Conservation (phyloP, 1,140 invertebrate species). For the Anadara kagoshimensis region DNA sequence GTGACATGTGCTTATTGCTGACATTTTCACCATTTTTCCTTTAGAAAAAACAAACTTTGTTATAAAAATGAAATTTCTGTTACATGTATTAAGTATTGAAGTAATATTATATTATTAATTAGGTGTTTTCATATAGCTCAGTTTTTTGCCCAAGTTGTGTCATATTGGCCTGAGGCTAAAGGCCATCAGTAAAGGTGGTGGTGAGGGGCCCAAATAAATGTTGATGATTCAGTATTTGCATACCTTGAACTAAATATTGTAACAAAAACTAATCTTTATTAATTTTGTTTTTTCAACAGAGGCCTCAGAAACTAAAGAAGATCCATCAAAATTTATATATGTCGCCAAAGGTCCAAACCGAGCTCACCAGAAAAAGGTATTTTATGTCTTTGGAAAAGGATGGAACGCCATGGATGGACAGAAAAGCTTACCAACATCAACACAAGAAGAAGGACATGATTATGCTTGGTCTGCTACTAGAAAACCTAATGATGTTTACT, state of each 20-base stretch:
- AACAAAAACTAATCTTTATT: neutral
- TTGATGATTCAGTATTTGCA: too few species aligned
- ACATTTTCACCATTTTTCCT: too few species aligned
- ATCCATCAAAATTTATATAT: slow-evolving; percentile 58
- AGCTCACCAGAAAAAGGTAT: slow-evolving; percentile 62
- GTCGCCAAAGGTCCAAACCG: slow-evolving; percentile 60
- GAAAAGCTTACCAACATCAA: slow-evolving; percentile 44
- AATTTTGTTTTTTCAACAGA: slow-evolving; percentile 42
- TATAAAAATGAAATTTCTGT: too few species aligned
- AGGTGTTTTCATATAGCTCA: too few species aligned
- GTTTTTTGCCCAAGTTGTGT: too few species aligned
- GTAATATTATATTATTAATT: too few species aligned
- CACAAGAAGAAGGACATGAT: slow-evolving; percentile 51
- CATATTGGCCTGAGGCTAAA: too few species aligned
- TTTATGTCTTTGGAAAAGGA: slow-evolving; percentile 64
- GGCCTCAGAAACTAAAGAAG: slow-evolving; percentile 52
- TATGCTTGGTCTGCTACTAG: slow-evolving; percentile 58
- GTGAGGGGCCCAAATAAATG: too few species aligned
- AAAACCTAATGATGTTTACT: slow-evolving; percentile 59
- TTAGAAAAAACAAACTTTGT: too few species aligned
- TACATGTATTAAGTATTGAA: too few species aligned
- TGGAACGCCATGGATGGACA: slow-evolving; percentile 55
- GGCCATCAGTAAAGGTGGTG: too few species aligned
- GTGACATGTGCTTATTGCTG: too few species aligned
- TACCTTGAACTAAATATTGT: neutral